phyloP scores from a whole-genome alignment of 2,797 vertebrate genomes.

The Trichosurus vulpecula region DNA sequence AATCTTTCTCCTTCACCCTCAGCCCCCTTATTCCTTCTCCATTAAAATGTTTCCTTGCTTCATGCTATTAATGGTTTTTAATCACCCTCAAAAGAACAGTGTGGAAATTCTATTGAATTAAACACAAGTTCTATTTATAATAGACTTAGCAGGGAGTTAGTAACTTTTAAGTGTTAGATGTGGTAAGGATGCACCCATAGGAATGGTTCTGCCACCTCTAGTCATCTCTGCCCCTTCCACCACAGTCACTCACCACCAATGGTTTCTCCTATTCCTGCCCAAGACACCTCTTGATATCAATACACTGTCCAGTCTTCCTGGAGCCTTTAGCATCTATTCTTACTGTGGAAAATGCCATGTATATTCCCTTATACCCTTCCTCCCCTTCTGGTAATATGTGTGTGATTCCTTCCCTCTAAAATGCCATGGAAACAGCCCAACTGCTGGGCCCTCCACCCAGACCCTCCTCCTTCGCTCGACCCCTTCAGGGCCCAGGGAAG shows the following conservation, averaged over 20 bases:
- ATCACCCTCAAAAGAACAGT: conserved; percentile 35
- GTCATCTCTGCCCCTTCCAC: not conserved
- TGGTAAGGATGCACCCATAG: not conserved
- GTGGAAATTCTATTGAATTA: not conserved
- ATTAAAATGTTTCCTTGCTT: not conserved
- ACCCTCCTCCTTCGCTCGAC: not conserved
- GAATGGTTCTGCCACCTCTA: not conserved
- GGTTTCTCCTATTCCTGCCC: not conserved
- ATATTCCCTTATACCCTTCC: not conserved
- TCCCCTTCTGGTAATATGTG: not conserved
- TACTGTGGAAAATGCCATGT: not conserved
- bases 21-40: not conserved
- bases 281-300: not conserved
- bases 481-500: not conserved
- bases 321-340: not conserved
- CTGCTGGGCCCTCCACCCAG: not conserved
- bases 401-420: not conserved
- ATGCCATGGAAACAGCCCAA: not conserved
- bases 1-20: not conserved
- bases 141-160: not conserved
- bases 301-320: not conserved
- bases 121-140: conserved; percentile 8
- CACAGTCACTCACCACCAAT: not conserved
- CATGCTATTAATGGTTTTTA: not conserved
- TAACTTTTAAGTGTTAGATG: not conserved